Evolutionary conservation across 1,140 invertebrate genomes (phyloP).

Genomic region (Zaprionus vittiger): DNA sequence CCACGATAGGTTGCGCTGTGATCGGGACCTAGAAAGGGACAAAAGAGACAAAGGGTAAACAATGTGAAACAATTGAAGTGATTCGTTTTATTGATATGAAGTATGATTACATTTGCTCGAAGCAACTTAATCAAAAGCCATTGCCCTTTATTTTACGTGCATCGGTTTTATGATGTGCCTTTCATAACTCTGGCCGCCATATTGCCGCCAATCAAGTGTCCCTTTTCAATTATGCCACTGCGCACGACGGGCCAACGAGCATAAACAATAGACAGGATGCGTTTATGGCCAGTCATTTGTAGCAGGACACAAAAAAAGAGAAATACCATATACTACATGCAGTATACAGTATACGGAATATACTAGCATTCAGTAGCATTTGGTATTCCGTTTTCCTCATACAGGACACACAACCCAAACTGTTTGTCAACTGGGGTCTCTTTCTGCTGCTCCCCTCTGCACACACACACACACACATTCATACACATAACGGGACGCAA

Average conservation of each 20-base stretch:
- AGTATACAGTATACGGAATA: constrained; percentile 2
- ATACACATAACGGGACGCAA: constrained; percentile 60
- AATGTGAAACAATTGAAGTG: constrained; percentile 14
- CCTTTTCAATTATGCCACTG: constrained; percentile 81
- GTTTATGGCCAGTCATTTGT: constrained; percentile 80
- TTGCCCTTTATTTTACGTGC: constrained; percentile 53
- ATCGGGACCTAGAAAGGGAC: constrained; percentile 61
- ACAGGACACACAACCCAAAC: constrained; percentile 55
- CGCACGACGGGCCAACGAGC: constrained; percentile 66
- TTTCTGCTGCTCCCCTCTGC: neutral
- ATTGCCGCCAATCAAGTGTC: constrained; percentile 71
- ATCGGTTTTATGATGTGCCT: constrained; percentile 61
- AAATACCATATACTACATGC: neutral
- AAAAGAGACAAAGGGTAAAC: constrained; percentile 6
- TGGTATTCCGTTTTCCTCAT: neutral
- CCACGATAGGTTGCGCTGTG: constrained; percentile 68
- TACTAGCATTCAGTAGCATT: constrained; percentile 1
- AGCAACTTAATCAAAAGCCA: constrained; percentile 67
- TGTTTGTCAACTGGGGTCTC: constrained; percentile 64
- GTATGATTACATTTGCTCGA: constrained; percentile 32
- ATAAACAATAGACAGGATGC: constrained; percentile 83
- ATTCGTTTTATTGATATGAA: constrained; percentile 19
- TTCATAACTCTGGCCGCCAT: constrained; percentile 54
- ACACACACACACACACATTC: constrained; percentile 22
- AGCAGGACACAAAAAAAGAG: constrained; percentile 51